A percentile compares a stretch with the other conserved stretches of the same genome.
These are phyloP conservation scores for Alectura lathami DNA, from an alignment of 2,113 vertebrate species.

Conservation along the genomic window DNA sequence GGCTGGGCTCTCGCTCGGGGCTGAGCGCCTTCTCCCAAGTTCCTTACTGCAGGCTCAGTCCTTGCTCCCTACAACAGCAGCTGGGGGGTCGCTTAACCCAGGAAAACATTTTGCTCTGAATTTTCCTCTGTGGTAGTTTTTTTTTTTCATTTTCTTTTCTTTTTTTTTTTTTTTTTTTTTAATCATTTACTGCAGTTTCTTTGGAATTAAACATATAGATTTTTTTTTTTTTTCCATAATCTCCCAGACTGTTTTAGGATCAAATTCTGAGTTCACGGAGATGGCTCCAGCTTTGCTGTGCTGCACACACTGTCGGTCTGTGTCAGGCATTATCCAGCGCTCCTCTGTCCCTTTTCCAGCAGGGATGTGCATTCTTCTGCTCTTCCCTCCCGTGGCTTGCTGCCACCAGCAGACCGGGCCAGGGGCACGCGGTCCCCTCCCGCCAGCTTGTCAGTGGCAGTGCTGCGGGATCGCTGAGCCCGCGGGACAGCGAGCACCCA, in stretches of 20 bases:
- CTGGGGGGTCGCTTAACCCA: background rate
- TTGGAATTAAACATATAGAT: background rate
- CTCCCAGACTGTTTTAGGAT: background rate
- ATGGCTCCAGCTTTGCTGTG: background rate
- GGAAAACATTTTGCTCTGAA: background rate
- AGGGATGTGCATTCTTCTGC: slow-evolving; percentile 85
- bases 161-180: background rate
- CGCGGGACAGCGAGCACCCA: slow-evolving; percentile 77
- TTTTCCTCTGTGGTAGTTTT: too few relatives aligned
- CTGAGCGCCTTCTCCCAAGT: slow-evolving; percentile 30
- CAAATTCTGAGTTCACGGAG: background rate
- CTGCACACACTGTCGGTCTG: fast-evolving
- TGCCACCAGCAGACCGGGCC: slow-evolving; percentile 79
- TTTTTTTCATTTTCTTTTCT: background rate
- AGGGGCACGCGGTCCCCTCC: slow-evolving; percentile 70
- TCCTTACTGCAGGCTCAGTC: background rate
- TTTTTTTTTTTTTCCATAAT: background rate
- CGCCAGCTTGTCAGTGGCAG: slow-evolving; percentile 83
- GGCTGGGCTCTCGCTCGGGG: slow-evolving; percentile 12
- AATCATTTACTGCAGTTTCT: background rate
- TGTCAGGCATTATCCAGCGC: background rate
- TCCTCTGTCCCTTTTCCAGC: background rate
- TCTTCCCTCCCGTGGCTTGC: slow-evolving; percentile 88
- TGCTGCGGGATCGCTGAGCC: slow-evolving; percentile 75
- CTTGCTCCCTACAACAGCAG: background rate